Conservation (phyloP, 2,888 invertebrate species). For the Pelosia muscerda region DNA sequence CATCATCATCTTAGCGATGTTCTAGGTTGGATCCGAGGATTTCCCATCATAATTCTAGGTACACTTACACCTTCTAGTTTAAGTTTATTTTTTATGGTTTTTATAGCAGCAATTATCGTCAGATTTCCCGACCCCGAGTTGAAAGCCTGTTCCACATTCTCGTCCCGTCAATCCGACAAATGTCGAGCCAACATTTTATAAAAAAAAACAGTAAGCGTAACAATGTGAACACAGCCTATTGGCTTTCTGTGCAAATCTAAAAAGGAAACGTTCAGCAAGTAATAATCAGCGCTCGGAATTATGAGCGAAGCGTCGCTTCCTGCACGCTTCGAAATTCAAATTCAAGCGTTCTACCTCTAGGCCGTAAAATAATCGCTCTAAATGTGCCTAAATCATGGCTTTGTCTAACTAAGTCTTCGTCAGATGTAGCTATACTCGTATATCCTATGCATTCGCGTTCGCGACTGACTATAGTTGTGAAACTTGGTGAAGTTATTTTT, state of each 20-base stretch:
- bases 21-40: no score
- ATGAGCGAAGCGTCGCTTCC: slow-evolving; percentile 8
- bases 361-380: slow-evolving; percentile 26
- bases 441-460: neutral
- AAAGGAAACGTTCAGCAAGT: slow-evolving; percentile 5
- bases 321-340: slow-evolving; percentile 26
- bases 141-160: no score
- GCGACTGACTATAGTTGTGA: neutral
- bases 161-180: no score
- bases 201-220: neutral
- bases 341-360: slow-evolving; percentile 20
- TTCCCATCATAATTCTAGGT: no score
- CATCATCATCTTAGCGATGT: no score
- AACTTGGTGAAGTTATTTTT: neutral
- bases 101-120: neutral
- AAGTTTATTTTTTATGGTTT: neutral
- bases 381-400: slow-evolving; percentile 23
- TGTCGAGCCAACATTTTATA: no score
- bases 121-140: no score
- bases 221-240: neutral
- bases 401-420: neutral
- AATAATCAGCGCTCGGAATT: slow-evolving; percentile 21
- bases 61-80: no score
- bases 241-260: neutral
- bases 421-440: neutral